phyloP scores from a whole-genome alignment of 2,113 vertebrate genomes.

The Siniperca chuatsi region DNA sequence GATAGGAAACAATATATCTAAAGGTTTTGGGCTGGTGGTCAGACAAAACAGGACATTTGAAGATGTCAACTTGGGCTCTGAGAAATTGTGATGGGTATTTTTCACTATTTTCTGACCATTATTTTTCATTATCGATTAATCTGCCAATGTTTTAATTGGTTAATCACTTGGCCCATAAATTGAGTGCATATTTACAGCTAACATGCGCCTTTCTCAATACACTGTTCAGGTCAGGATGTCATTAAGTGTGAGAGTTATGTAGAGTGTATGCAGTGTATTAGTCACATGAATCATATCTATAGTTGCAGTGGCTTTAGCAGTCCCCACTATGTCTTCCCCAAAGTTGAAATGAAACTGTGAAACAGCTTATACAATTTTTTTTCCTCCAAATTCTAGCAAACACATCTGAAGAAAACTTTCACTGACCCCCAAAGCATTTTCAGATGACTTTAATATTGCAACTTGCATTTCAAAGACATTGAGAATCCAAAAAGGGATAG shows the following conservation, averaged over 20 bases:
- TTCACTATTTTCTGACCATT: neutral
- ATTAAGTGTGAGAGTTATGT: neutral
- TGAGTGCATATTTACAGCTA: too few relatives aligned
- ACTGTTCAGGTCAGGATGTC: neutral
- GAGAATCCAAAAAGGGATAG: conserved; percentile 59
- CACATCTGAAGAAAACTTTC: conserved; percentile 17
- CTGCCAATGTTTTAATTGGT: too few relatives aligned
- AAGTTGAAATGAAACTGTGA: neutral
- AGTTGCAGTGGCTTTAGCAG: neutral
- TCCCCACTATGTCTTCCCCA: neutral
- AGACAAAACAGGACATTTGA: neutral
- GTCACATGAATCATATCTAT: neutral
- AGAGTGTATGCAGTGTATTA: neutral
- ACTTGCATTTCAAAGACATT: conserved; percentile 72
- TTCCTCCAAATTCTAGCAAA: neutral
- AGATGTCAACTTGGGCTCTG: neutral
- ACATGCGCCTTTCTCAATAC: too few relatives aligned
- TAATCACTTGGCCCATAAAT: too few relatives aligned
- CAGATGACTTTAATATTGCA: conserved; percentile 76
- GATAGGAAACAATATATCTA: neutral
- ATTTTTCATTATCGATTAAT: too few relatives aligned
- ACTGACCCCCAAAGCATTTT: conserved; percentile 42
- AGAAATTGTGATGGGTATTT: neutral
- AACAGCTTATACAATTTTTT: neutral
- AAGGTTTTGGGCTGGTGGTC: neutral